Base-by-base conservation (phyloP, 2,113 vertebrate species). In the Emberiza fucata region DNA sequence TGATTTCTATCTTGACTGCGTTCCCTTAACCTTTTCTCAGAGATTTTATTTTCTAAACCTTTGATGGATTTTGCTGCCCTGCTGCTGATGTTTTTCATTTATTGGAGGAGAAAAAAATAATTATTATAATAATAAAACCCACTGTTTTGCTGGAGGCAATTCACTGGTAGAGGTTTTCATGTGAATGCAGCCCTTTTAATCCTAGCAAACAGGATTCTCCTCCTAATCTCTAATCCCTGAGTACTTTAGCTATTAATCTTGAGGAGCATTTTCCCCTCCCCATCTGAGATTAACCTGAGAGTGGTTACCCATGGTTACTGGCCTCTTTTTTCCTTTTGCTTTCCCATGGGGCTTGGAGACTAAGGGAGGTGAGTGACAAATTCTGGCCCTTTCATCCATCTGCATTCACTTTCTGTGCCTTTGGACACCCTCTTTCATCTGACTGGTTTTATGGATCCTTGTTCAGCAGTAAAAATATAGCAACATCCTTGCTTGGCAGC, bases 181-280 rank as follows among this genome's bases (percentile, higher is more conserved):
- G 50, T 91, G 91, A 96, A 95, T 7, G 69, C 71, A 92, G 66
- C 81, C 86, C 94, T 96, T 59, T 92, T 96, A 96, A 97, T 96
- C 88, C 96, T 92, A 87, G 81, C 80, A 95, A 96, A 97, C 57
- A 96, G 78, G 96, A 92, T 95, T 97, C 86, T 91, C 68, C 22
- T 92, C 73, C 94, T 97, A 94, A 96, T 97, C 95, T 95, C 94
- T 96, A 97, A 97, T 96, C 91, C 92, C 61, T 5, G 21, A 94
- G 61, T 97, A 90, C 81, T 95, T 94, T 88, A 95, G 89, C 82
- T 96, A 82, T 97, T 97, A 96, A 96, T 96, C 86, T 93, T 95
- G 94, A 97, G 94, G 88, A 92, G 57, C 48, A 2, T 97, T 96
- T 80, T 81, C 40, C 71, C 48, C 85, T 97, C 92, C 78, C 86